Evolutionary conservation across 2,113 vertebrate genomes (phyloP).

Genomic region (Porphyrio hochstetteri): DNA sequence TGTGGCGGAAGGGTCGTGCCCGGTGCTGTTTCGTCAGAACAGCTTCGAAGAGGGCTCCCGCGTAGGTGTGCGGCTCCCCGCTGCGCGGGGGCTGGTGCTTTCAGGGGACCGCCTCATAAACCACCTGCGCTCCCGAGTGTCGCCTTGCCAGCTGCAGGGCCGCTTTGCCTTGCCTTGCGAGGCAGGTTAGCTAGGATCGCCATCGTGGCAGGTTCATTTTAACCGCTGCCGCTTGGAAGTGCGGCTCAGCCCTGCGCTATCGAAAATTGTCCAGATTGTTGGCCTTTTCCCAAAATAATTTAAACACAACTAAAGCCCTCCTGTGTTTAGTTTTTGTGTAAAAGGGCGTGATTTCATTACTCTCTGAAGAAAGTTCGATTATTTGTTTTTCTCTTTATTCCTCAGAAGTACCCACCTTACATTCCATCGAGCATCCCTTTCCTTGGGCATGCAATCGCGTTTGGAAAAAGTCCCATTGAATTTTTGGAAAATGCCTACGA

Average conservation of each 20-base stretch:
- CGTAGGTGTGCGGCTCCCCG: accelerated
- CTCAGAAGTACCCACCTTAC: constrained; percentile 88
- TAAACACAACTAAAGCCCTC: not conserved
- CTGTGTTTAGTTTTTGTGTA: not conserved
- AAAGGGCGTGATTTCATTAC: not conserved
- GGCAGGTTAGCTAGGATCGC: no score
- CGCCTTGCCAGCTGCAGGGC: accelerated
- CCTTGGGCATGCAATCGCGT: constrained; percentile 92
- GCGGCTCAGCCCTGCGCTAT: not conserved
- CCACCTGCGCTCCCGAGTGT: accelerated
- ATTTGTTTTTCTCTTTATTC: not conserved
- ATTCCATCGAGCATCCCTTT: constrained; percentile 92
- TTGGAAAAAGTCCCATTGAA: constrained; percentile 94
- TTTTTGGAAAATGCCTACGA: constrained; percentile 94
- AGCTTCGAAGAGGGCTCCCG: accelerated
- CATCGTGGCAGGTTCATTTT: not conserved
- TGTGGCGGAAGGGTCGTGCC: accelerated
- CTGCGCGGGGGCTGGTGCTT: not conserved
- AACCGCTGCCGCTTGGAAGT: not conserved
- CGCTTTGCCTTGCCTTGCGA: not conserved
- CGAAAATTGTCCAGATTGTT: not conserved
- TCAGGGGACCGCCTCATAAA: not conserved
- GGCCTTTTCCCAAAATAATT: not conserved
- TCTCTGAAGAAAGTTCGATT: not conserved
- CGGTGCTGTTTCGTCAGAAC: accelerated